Evolutionary conservation across 2,113 vertebrate species (phyloP).

Genomic region (Platycercus adscitus): DNA sequence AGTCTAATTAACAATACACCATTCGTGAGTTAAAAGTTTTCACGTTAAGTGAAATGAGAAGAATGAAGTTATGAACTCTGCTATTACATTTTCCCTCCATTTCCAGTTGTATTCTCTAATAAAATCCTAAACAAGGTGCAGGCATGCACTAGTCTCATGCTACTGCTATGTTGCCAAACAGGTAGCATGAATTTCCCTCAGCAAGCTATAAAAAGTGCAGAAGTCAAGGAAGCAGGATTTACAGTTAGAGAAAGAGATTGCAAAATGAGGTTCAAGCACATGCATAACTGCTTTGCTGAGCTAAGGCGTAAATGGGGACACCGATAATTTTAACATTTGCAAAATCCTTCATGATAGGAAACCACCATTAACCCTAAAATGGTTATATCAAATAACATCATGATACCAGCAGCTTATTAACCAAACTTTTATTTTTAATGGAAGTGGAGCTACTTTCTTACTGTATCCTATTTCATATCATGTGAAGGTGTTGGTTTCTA

Average conservation of each 20-base stretch:
- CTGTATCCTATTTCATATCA: not conserved
- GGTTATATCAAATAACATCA: constrained; percentile 53
- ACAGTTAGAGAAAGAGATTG: constrained; percentile 46
- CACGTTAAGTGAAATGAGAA: not conserved
- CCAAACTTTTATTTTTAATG: constrained; percentile 57
- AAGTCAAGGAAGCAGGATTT: constrained; percentile 67
- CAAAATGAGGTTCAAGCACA: constrained; percentile 43
- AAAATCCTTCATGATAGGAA: constrained; percentile 75
- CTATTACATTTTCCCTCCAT: not conserved
- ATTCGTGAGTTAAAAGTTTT: not conserved
- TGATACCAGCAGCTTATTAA: constrained; percentile 72
- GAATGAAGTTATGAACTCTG: not conserved
- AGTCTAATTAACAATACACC: not conserved
- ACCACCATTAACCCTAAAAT: constrained; percentile 75
- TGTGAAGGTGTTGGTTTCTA: not conserved
- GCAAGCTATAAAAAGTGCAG: constrained; percentile 62
- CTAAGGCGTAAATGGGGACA: constrained; percentile 40
- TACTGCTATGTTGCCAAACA: constrained; percentile 51
- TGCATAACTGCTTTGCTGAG: constrained; percentile 60
- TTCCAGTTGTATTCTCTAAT: not conserved
- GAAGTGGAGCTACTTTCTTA: constrained; percentile 57
- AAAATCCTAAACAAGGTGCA: constrained; percentile 22
- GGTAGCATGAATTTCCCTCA: constrained; percentile 61
- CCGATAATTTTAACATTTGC: constrained; percentile 52
- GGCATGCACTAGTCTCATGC: constrained; percentile 3